Base-by-base conservation (phyloP, 2,113 vertebrate genomes). In the Delphinapterus leucas region DNA sequence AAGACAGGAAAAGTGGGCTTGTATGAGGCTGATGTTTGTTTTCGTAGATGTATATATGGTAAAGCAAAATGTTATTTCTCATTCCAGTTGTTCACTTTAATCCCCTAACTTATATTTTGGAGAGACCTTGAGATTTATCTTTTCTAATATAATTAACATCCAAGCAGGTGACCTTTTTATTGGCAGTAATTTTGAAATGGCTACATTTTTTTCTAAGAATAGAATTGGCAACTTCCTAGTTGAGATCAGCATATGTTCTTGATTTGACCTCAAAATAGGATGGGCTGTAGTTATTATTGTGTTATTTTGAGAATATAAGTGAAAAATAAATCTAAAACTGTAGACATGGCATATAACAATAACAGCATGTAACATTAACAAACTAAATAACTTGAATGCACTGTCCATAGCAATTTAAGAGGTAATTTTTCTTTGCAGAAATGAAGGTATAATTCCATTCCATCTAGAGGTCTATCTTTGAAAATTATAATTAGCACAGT, bases 1-100 rank as follows among this genome's bases (percentile, higher is more conserved):
- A 5, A 11, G 9, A 6, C 11, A 1, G 53, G 61, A 2, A 14
- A 20, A 53, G 13, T 21, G 3, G 5, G 23, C 1, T 49, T 44
- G 31, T 38, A 1, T 23, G 44, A 63, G 31, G 47, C 67, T 61
- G n/a, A 15, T 14, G 25, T 31, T 77, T 20, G 0, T 70, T 47
- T 60, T 49, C n/a, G 7, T 2, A 65, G 33, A n/a, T 5, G 6
- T 33, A 1, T 2, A 6, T 1, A 9, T 7, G 21, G 4, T 15
- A 21, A 49, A 38, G 61, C 5, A n/a, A 49, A 31, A 2, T 47
- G 11, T 38, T 6, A 4, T 55, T 33, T 63, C 28, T 94, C n/a
- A 25, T 58, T 38, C 63, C 5, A 20, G 7, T 41, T 12, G 2
- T 68, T 88, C 15, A 20, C 71, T 25, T 49, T 55, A 82, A 13